A percentile compares a stretch with the other conserved stretches of the same genome.
phyloP scores from a whole-genome alignment of 2,113 vertebrate genomes.

The Malurus cyaneus region DNA sequence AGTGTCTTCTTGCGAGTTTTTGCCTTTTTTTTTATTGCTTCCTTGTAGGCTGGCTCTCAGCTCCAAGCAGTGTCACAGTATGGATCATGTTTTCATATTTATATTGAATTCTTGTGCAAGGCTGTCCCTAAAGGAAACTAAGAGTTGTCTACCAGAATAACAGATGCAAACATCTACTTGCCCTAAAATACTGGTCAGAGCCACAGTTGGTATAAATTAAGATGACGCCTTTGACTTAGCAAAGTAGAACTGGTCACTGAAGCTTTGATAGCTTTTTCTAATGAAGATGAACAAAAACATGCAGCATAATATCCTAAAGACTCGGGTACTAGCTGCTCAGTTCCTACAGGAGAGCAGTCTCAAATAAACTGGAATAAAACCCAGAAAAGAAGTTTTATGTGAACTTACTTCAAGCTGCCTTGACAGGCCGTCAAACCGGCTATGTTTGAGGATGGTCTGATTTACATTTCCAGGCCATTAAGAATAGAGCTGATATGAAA shows the following conservation, averaged over 20 bases:
- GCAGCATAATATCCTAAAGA: neutral
- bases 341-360: neutral
- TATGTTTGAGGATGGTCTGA: neutral
- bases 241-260: neutral
- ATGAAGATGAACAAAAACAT: neutral
- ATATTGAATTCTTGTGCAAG: neutral
- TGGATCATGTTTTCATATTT: neutral
- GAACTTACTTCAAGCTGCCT: neutral
- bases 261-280: neutral
- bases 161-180: neutral
- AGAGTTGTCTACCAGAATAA: neutral
- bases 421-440: neutral
- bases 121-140: neutral
- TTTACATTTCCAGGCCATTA: conserved; percentile 6
- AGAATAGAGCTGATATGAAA: neutral
- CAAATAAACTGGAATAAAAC: neutral
- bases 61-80: neutral
- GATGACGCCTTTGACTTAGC: neutral
- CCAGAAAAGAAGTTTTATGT: neutral
- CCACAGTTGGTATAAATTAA: neutral
- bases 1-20: neutral
- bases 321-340: neutral
- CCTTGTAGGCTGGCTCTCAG: neutral
- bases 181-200: neutral
- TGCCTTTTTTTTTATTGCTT: neutral